A percentile compares a stretch with the other conserved stretches of the same genome.
phyloP scores from a whole-genome alignment of 2,113 vertebrate genomes.

The Diphyllodes magnificus region DNA sequence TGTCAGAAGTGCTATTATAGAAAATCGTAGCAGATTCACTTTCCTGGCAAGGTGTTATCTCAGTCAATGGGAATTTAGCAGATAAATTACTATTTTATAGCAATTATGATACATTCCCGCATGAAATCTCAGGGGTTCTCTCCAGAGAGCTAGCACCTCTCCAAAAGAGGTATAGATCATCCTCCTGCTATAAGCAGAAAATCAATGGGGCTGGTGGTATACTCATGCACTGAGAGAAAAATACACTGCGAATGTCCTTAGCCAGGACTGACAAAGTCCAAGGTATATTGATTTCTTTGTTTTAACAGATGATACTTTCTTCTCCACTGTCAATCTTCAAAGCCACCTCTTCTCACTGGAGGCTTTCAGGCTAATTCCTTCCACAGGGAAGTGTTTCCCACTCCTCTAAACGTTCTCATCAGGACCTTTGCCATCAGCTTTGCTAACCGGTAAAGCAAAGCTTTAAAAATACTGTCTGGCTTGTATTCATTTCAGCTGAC shows the following conservation, averaged over 20 bases:
- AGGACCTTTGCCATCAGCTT: background rate
- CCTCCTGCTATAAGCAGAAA: conserved; percentile 38
- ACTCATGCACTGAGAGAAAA: conserved; percentile 19
- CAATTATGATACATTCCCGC: background rate
- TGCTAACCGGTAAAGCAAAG: background rate
- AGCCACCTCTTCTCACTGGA: background rate
- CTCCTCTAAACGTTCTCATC: background rate
- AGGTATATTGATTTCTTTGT: conserved; percentile 33
- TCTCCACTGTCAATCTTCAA: background rate
- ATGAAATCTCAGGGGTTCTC: conserved; percentile 15
- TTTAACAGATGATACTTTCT: conserved; percentile 22
- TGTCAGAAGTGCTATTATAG: background rate
- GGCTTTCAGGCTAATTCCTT: background rate
- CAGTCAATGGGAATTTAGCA: conserved; percentile 19
- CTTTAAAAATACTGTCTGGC: background rate
- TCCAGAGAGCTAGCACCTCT: background rate
- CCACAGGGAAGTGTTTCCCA: background rate
- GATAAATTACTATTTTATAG: conserved; percentile 30
- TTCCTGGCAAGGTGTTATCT: background rate
- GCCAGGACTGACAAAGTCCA: background rate
- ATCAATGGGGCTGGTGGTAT: conserved; percentile 43
- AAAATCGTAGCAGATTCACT: background rate
- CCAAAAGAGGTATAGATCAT: conserved; percentile 32
- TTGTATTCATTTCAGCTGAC: background rate
- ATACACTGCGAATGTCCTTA: background rate